Evolutionary conservation across 2,113 vertebrate genomes (phyloP).

Genomic region (Epinephelus fuscoguttatus): DNA sequence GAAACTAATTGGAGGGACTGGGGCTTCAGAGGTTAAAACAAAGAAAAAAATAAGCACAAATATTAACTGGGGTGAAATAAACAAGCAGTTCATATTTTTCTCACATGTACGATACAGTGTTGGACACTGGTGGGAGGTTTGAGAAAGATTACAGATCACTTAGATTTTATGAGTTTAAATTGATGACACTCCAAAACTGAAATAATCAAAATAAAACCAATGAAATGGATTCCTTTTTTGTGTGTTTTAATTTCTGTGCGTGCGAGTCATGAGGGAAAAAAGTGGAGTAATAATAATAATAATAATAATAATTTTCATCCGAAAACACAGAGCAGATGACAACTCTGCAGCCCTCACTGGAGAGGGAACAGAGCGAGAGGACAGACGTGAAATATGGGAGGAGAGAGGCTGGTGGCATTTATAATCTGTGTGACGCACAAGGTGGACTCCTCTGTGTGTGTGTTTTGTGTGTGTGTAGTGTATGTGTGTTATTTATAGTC

Average conservation of each 20-base stretch:
- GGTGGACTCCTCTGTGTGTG: constrained; percentile 44
- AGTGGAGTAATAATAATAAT: not conserved
- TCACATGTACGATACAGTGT: not conserved
- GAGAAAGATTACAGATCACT: no score
- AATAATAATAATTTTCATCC: not conserved
- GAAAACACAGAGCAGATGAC: not conserved
- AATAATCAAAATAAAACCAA: not conserved
- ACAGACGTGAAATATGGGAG: not conserved
- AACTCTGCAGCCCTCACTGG: not conserved
- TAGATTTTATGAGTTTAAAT: not conserved
- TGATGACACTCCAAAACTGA: not conserved
- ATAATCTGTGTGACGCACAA: constrained; percentile 45
- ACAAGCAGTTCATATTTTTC: not conserved
- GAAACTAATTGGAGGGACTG: no score
- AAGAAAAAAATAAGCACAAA: no score
- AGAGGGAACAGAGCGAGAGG: not conserved
- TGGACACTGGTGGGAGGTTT: not conserved
- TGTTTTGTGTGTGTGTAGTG: constrained; percentile 24
- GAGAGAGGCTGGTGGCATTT: constrained; percentile 36
- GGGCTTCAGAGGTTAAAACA: no score
- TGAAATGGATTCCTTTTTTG: not conserved
- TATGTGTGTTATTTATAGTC: constrained; percentile 55
- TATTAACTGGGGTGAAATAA: no score
- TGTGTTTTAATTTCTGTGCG: not conserved
- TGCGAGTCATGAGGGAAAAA: not conserved